Base-by-base conservation (phyloP, 2,888 invertebrate genomes). In the Liposcelis brunnea region DNA sequence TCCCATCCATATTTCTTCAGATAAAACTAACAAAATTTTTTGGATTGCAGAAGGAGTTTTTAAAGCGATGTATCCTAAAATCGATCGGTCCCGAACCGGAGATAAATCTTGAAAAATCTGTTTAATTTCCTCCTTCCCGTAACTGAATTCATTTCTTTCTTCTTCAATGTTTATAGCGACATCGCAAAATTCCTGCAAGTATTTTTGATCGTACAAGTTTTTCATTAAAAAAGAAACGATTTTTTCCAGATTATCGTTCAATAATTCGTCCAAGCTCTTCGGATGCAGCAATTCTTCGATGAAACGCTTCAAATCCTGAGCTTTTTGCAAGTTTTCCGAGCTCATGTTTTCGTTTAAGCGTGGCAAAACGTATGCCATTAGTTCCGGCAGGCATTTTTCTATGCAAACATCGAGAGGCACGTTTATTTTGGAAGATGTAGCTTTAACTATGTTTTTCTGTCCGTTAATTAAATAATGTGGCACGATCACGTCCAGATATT, bases 31-130 rank as follows among this genome's bases (percentile, higher is more conserved):
- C 14, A 76, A 55, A 47, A 74, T 62, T 53, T 66, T 66, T 49
- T 75, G 71, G 44, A 77, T 54, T n/a, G 63, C 59, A 33, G 64
- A 54, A 2, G 71, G 70, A 51, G 63, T 64, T 42, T 67, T 62
- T 0, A 44, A 48, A 32, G 48, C 50, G 45, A 55, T 40, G 31
- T 33, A 36, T 18, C 45, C 43, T 16, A 53, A 35, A 11, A 54
- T 6, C 4, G 26, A 46, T 21, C 21, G n/a, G 18, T 49, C 40
- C 43, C 35, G 47, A 34, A 47, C 44, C 7, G 48, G 46, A 31
- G 47, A 45, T 12, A 47, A 44, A 12, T 46, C 43, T 52, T 53
- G 38, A 42, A 48, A 44, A 32, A 8, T 6, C 26, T 26, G 5
- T 26, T 26, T 26, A 26, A 26, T 26, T 8, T 26, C 26, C 26